Percentiles rank a stretch among this genome's conserved stretches.
Evolutionary conservation across 1,140 invertebrate species (phyloP).

Genomic region (Dreissena polymorpha): DNA sequence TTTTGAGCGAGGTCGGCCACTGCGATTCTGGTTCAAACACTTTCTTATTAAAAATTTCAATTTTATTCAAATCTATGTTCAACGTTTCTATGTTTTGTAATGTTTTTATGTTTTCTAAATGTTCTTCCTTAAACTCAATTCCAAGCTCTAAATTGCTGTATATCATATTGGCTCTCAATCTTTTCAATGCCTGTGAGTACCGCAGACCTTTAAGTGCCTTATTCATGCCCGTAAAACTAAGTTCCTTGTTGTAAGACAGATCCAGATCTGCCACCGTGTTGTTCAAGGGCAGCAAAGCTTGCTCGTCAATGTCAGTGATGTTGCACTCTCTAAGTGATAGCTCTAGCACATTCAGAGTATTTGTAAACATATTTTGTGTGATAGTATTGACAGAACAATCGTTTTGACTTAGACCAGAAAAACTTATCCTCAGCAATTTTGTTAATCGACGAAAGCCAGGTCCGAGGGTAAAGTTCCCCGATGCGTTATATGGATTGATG

Average conservation of each 20-base stretch:
- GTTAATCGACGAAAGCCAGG: not conserved
- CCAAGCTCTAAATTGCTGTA: slow-evolving; percentile 9
- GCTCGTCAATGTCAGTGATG: slow-evolving; percentile 5
- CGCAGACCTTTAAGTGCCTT: slow-evolving; percentile 20
- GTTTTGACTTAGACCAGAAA: not conserved
- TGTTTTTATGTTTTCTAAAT: slow-evolving; percentile 38
- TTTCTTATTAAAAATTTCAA: slow-evolving; percentile 43
- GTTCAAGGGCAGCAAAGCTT: slow-evolving; percentile 24
- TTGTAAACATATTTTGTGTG: slow-evolving; percentile 3
- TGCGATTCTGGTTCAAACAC: not conserved
- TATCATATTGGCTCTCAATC: slow-evolving; percentile 36
- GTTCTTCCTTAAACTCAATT: not conserved
- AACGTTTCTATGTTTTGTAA: slow-evolving; percentile 3
- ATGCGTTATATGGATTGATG: not conserved
- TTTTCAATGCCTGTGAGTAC: slow-evolving; percentile 12
- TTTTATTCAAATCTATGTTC: slow-evolving; percentile 43
- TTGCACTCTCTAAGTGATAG: slow-evolving; percentile 9
- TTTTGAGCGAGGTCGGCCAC: slow-evolving; percentile 6
- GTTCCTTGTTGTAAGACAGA: slow-evolving; percentile 34
- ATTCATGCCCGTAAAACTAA: slow-evolving; percentile 49
- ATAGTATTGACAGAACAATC: not conserved
- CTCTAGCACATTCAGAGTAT: not conserved
- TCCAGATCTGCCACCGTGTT: not conserved
- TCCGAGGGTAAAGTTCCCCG: not conserved
- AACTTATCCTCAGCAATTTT: slow-evolving; percentile 3